Evolutionary conservation across 2,888 invertebrate species (phyloP), one percentile per base, ranked within the genome.

Genomic region (Synanthedon andrenaeformis): DNA sequence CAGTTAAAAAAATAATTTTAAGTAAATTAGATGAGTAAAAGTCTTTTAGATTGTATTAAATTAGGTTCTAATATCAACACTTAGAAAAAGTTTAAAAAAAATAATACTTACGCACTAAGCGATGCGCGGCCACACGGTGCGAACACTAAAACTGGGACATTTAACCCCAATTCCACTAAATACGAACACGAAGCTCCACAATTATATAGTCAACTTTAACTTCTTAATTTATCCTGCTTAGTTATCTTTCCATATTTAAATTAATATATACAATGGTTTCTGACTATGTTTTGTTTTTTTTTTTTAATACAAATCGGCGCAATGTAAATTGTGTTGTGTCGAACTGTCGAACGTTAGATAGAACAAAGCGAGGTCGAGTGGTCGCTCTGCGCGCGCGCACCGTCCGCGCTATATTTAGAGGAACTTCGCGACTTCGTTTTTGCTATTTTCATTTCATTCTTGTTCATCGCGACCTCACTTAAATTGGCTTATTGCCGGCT

Each of bases 381-480:
- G 49, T 14, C 49, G 63, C 62, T 62, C n/a, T 12, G 63, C 62
- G 62, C 62, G 65, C 62, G 59, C 64, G 69, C 67, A 64, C 76
- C 78, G 73, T 72, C 70, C 72, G 41, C 62, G 69, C 82, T 87
- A 87, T 79, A 82, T 85, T 83, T 87, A 87, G 86, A 76, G 62
- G 69, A 79, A 81, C 86, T 83, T 85, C 75, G 86, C 86, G 83
- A 85, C 82, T 81, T 69, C 64, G 71, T 72, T 79, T 79, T 82
- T 84, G 86, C 86, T 86, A 85, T 87, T 87, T 85, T 82, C 78
- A 86, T 81, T 83, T 82, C 78, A 81, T 81, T 83, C 79, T 82
- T 73, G 71, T 67, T 69, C 74, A 69, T 67, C 62, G 65, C 74
- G 72, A 76, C 72, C 74, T 73, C 76, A 72, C 78, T 72, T 76